These are phyloP conservation scores for Lycia hirtaria DNA, from an alignment of 2,888 invertebrate species.

Conservation along the genomic window DNA sequence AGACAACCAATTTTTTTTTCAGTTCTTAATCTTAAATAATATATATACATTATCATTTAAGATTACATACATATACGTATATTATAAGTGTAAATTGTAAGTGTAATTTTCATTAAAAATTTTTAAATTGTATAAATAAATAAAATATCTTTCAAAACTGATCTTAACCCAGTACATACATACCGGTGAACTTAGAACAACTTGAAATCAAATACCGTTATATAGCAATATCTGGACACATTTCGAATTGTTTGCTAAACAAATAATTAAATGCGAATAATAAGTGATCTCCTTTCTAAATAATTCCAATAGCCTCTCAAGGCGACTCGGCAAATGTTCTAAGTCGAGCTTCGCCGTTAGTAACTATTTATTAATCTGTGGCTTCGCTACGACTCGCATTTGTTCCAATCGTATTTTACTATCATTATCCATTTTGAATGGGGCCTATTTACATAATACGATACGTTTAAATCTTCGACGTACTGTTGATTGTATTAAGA, in stretches of 20 bases:
- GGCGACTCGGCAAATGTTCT: conserved; percentile 42
- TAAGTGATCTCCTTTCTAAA: conserved; percentile 37
- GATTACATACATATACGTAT: too few relatives aligned
- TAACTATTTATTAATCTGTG: too few relatives aligned
- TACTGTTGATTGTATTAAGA: conserved; percentile 60
- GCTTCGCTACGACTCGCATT: conserved; percentile 40
- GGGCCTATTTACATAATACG: conserved; percentile 65
- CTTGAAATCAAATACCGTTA: background rate
- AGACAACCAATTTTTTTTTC: too few relatives aligned
- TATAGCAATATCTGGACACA: conserved; percentile 1
- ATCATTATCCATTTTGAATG: conserved; percentile 61
- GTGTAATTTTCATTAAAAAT: too few relatives aligned
- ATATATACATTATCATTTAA: too few relatives aligned
- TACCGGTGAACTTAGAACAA: background rate
- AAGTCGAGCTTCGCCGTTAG: conserved; percentile 42
- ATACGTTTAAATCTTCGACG: conserved; percentile 54
- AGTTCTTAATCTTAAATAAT: too few relatives aligned
- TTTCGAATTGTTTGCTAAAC: conserved; percentile 12
- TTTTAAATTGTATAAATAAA: too few relatives aligned
- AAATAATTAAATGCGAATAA: conserved; percentile 26
- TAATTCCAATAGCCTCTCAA: conserved; percentile 40
- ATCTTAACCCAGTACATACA: too few relatives aligned
- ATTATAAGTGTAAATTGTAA: too few relatives aligned
- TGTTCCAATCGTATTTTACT: conserved; percentile 54
- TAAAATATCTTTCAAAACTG: too few relatives aligned